These are phyloP conservation scores for Arion vulgaris DNA, from an alignment of 1,140 invertebrate genomes.

Conservation along the genomic window DNA sequence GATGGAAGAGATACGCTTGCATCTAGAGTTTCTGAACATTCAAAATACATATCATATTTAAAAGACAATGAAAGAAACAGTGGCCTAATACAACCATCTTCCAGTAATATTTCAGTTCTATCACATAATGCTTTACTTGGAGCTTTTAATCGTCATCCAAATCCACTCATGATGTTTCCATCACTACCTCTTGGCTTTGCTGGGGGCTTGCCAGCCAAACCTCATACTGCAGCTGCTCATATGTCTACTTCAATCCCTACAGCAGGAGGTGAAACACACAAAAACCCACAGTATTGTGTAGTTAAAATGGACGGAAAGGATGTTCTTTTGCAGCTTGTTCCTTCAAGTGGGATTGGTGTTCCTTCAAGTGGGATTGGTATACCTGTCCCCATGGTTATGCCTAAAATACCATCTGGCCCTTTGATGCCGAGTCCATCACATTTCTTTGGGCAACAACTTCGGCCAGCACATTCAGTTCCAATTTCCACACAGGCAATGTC, in stretches of 20 bases:
- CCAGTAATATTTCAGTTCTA: background rate
- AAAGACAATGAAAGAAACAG: background rate
- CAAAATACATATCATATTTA: background rate
- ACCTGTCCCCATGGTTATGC: background rate
- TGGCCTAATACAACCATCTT: background rate
- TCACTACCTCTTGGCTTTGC: background rate
- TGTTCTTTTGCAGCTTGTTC: constrained; percentile 28
- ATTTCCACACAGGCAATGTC: background rate
- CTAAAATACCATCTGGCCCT: too few relatives aligned
- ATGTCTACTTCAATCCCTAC: background rate
- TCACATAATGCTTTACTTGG: background rate
- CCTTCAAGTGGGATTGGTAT: background rate
- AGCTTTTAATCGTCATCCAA: background rate
- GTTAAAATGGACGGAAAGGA: constrained; percentile 36
- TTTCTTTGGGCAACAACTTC: constrained; percentile 1
- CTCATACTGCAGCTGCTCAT: background rate
- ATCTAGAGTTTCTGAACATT: background rate
- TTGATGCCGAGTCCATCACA: background rate
- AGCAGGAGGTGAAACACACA: background rate
- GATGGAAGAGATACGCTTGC: background rate
- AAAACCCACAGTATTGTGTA: constrained; percentile 24
- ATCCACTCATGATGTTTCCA: background rate
- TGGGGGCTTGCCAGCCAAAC: background rate
- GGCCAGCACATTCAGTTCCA: background rate
- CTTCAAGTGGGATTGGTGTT: background rate